A percentile compares a stretch with the other conserved stretches of the same genome.
phyloP scores from a whole-genome alignment of 1,140 invertebrate genomes.

The Cecropterus lyciades region DNA sequence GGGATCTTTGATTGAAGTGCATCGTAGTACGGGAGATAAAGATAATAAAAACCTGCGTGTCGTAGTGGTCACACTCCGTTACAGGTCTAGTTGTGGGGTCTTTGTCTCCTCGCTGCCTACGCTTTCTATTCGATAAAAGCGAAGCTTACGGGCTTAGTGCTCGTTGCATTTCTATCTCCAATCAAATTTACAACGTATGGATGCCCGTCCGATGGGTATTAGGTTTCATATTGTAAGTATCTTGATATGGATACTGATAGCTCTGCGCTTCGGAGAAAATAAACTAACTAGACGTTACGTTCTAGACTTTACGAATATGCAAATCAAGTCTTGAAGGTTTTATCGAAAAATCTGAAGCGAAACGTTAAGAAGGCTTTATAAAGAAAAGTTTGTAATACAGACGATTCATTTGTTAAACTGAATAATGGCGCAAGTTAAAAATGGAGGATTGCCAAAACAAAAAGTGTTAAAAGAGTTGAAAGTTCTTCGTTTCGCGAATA shows the following conservation, averaged over 20 bases:
- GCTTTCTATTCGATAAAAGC: constrained; percentile 51
- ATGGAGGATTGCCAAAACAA: constrained; percentile 34
- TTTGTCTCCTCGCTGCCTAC: constrained; percentile 55
- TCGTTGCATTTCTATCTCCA: constrained; percentile 60
- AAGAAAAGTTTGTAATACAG: constrained; percentile 26
- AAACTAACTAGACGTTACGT: constrained; percentile 32
- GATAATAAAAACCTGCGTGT: constrained; percentile 53
- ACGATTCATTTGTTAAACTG: constrained; percentile 38
- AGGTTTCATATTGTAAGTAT: constrained; percentile 51
- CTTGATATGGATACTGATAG: constrained; percentile 42
- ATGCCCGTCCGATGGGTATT: constrained; percentile 50
- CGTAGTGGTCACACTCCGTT: constrained; percentile 24
- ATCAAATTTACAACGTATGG: constrained; percentile 70
- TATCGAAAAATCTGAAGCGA: constrained; percentile 24
- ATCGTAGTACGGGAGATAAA: constrained; percentile 53
- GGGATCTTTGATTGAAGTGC: constrained; percentile 73
- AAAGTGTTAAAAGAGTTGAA: constrained; percentile 30
- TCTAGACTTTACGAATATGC: constrained; percentile 22
- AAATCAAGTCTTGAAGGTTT: constrained; percentile 22
- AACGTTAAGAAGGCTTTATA: constrained; percentile 23
- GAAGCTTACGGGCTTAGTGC: constrained; percentile 43
- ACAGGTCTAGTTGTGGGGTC: constrained; percentile 46
- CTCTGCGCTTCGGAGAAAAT: constrained; percentile 31
- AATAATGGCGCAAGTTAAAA: constrained; percentile 36
- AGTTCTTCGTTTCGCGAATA: constrained; percentile 11